These are phyloP conservation scores for Willisornis vidua DNA, from an alignment of 2,113 vertebrate genomes.

Conservation along the genomic window DNA sequence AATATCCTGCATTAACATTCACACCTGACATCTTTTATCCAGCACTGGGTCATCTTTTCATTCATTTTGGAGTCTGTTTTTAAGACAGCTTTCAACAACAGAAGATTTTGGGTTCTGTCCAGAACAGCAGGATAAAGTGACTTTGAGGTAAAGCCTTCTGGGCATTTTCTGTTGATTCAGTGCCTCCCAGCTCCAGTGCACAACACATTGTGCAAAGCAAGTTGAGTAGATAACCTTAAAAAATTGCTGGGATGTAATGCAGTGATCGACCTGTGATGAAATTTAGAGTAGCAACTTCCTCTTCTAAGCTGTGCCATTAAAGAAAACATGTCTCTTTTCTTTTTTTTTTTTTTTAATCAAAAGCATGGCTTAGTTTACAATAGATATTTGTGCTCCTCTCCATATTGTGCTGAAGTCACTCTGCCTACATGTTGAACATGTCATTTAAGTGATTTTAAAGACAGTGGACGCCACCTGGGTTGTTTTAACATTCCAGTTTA, in stretches of 20 bases:
- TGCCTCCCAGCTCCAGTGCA: background rate
- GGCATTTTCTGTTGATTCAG: constrained; percentile 9
- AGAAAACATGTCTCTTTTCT: background rate
- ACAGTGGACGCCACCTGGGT: background rate
- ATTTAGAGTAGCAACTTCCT: background rate
- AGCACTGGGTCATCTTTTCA: background rate
- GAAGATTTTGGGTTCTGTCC: background rate
- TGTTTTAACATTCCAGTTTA: background rate
- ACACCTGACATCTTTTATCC: background rate
- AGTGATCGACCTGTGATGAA: background rate
- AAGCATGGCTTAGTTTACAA: background rate
- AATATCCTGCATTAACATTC: background rate
- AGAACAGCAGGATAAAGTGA: background rate
- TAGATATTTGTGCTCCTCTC: background rate
- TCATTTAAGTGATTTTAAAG: background rate
- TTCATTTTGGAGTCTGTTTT: background rate
- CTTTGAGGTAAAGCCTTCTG: background rate
- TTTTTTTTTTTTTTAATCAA: background rate
- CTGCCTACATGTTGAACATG: background rate
- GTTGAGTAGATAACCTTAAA: background rate
- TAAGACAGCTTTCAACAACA: background rate
- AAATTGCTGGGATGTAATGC: background rate
- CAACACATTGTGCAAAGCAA: background rate
- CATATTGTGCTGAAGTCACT: background rate
- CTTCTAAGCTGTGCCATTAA: background rate